phyloP scores from a whole-genome alignment of 1,140 invertebrate genomes.

The Rhynchophorus ferrugineus region DNA sequence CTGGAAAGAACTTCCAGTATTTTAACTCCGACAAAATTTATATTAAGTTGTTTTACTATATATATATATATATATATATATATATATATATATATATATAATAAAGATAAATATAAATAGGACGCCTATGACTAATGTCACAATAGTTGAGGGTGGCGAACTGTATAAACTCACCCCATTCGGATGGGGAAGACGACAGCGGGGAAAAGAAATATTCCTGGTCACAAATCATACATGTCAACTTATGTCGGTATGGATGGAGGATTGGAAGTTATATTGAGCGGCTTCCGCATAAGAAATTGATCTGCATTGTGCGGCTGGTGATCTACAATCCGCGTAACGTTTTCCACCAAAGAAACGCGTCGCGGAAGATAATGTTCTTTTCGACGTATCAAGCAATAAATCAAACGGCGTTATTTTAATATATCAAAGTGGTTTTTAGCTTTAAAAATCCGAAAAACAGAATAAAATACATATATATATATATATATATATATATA shows the following conservation, averaged over 20 bases:
- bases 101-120: background rate
- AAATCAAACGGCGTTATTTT: no score
- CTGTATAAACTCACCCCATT: constrained; percentile 23
- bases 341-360: background rate
- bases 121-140: constrained; percentile 17
- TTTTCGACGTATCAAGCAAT: no score
- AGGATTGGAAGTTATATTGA: constrained; percentile 21
- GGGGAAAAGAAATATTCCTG: constrained; percentile 22
- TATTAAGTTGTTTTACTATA: no score
- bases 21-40: no score
- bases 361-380: no score
- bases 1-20: no score
- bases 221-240: constrained; percentile 23
- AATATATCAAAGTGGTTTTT: no score
- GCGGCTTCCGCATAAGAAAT: constrained; percentile 18
- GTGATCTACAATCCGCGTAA: background rate
- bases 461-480: no score
- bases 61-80: no score
- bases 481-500: no score
- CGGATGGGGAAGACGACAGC: constrained; percentile 2
- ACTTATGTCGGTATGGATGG: constrained; percentile 21
- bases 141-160: constrained; percentile 19
- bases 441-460: no score
- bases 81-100: no score
- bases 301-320: background rate